Base-by-base conservation (phyloP, 2,888 invertebrate species). In the Cryptocephalus moraei region DNA sequence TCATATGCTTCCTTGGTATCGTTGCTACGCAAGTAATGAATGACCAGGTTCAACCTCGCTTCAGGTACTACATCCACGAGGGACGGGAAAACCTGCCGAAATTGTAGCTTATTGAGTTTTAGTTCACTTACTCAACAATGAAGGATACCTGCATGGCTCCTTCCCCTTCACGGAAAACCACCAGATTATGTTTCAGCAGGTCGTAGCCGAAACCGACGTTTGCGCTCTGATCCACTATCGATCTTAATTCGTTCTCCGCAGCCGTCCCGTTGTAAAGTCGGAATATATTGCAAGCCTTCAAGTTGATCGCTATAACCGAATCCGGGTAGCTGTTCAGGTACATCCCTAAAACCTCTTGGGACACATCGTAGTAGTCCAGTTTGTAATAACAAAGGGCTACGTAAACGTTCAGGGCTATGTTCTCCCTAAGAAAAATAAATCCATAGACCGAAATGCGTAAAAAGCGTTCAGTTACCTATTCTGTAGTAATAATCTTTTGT, bases 381-480 rank as follows among this genome's bases (percentile, higher is more conserved):
- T 99, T 97, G 73, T 97, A 99, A 72, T 97, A 97, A 66, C 97
- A 99, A 11, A 97, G 73, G 0, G 96, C 97, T 48, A 97, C 87
- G 69, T 99, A 97, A 4, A 97, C 93, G 71, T 99, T 96, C 49
- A 99, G 71, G 1, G 97, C 97, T 66, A 95, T 75, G 69, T 84
- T 91, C 45, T 90, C 88, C 58, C 93, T 92, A 70, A 32, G 74
- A 74, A 48, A 45, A 48, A 52, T 4, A 34, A 39, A 36, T 4
- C 41, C 14, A 4, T 40, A 10, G 4, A 8, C 8, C 10, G 14
- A 13, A 40, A 40, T 40, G 9, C 34, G n/a, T 9, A n/a, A 34
- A 9, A 34, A 34, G n/a, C n/a, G 12, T 13, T 34, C 13, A 6
- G 51, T 56, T 69, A 91, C 92, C 93, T 86, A 73, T 95, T 90